These are phyloP conservation scores for Glaucomys volans DNA, from an alignment of 2,113 vertebrate species.

Conservation along the genomic window DNA sequence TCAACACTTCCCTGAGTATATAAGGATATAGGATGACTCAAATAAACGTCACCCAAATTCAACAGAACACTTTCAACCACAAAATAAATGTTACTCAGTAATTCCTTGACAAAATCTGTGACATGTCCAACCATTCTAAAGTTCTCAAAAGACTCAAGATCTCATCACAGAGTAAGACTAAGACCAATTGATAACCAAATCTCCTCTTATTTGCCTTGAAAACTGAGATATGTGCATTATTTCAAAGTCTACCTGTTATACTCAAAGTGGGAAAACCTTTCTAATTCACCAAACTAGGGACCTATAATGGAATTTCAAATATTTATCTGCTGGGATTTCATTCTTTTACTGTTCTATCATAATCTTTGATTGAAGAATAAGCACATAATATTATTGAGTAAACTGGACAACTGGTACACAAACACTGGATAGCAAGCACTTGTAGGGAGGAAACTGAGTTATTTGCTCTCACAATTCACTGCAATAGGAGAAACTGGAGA, in stretches of 20 bases:
- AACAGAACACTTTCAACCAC: neutral
- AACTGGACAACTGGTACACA: neutral
- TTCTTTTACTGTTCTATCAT: neutral
- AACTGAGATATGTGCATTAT: neutral
- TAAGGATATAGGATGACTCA: neutral
- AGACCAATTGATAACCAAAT: neutral
- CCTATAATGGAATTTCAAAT: neutral
- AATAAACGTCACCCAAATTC: neutral
- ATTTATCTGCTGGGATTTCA: neutral
- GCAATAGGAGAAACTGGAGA: neutral
- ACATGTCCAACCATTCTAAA: neutral
- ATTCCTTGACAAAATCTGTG: neutral
- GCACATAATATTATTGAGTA: neutral
- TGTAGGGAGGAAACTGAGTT: neutral
- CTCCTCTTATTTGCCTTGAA: neutral
- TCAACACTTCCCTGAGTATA: neutral
- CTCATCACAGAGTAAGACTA: neutral
- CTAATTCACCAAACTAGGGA: conserved; percentile 3
- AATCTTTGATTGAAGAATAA: neutral
- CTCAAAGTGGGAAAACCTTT: neutral
- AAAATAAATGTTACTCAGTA: neutral
- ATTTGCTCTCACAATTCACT: neutral
- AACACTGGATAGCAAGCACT: neutral
- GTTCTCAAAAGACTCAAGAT: neutral
- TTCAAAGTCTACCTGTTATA: neutral